Percentiles rank a stretch among this genome's conserved stretches.
These are phyloP conservation scores for Hirudo medicinalis DNA, from an alignment of 1,140 invertebrate species.

Conservation along the genomic window DNA sequence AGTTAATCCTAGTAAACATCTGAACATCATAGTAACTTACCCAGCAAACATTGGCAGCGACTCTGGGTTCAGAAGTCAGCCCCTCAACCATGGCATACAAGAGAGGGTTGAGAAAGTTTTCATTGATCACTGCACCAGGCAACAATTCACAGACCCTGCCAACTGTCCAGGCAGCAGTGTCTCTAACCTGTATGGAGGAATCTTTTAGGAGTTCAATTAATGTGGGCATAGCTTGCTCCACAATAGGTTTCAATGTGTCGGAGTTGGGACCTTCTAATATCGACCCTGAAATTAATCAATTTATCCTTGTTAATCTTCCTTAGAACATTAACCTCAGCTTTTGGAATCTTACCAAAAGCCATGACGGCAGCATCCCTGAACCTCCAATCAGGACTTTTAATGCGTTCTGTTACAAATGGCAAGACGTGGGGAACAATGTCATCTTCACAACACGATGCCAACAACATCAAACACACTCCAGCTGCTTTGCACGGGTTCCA, in stretches of 20 bases:
- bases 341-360: conserved; percentile 64
- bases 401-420: conserved; percentile 92
- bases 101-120: conserved; percentile 58
- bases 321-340: not conserved
- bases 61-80: conserved; percentile 73
- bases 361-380: conserved; percentile 92
- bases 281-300: conserved; percentile 48
- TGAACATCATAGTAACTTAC: conserved; percentile 23
- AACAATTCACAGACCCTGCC: conserved; percentile 93
- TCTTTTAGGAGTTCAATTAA: conserved; percentile 89
- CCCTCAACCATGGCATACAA: conserved; percentile 77
- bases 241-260: conserved; percentile 71
- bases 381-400: conserved; percentile 83
- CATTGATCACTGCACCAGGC: conserved; percentile 86
- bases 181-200: conserved; percentile 75
- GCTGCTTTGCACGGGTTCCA: conserved; percentile 99
- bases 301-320: not conserved
- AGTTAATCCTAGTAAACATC: not conserved
- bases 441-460: conserved; percentile 92
- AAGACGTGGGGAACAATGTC: conserved; percentile 86
- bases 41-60: conserved; percentile 98
- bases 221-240: conserved; percentile 88
- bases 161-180: conserved; percentile 95
- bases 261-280: conserved; percentile 85
- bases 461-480: conserved; percentile 94